Base-by-base conservation (phyloP, 2,888 invertebrate genomes). In the Pteria penguin region DNA sequence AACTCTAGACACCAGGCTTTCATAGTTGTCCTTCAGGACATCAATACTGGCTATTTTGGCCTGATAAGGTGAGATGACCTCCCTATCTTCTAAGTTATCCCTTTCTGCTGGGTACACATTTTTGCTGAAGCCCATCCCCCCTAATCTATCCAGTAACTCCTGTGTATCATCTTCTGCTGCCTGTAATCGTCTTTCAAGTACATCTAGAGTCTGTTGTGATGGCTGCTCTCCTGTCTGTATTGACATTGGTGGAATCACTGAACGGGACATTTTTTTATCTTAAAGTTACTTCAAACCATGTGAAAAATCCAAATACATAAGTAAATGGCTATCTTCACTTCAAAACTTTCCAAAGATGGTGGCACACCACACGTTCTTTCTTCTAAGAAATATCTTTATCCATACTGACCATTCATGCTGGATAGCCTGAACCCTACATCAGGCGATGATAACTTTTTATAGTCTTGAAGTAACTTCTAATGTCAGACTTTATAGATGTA, bases 131-230 rank as follows among this genome's bases (percentile, higher is more conserved):
- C 86, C 87, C 80, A 87, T 79, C 14, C 82, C 75, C 18, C 81
- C 82, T 2, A 88, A 76, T n/a, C 87, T 85, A n/a, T 86, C 80
- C 5, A 88, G 75, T 14, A 88, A 78, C 24, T 84, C 81, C 18
- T 77, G 76, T 4, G 89, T 87, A 66, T 88, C 87, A 29, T 82
- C 71, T 62, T 89, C 89, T 1, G 88, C 88, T 4, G 83, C 76
- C 33, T 83, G 72, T 8, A 89, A 77, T 69, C 88, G 82, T 1
- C 82, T 80, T 61, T 87, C 83, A 31, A 90, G 75, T 24, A 86
- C 81, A 57, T 86, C 82, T 4, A 84, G 74, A 8, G 84, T 85
- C 72, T 88, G 84, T 29, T 87, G 84, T 4, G 84, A 80, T 5
- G 75, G 67, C 1, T 36, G 27, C 27, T 79, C 76, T 4, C 55